These are phyloP conservation scores for Xyrauchen texanus DNA, from an alignment of 2,113 vertebrate species.

Conservation along the genomic window DNA sequence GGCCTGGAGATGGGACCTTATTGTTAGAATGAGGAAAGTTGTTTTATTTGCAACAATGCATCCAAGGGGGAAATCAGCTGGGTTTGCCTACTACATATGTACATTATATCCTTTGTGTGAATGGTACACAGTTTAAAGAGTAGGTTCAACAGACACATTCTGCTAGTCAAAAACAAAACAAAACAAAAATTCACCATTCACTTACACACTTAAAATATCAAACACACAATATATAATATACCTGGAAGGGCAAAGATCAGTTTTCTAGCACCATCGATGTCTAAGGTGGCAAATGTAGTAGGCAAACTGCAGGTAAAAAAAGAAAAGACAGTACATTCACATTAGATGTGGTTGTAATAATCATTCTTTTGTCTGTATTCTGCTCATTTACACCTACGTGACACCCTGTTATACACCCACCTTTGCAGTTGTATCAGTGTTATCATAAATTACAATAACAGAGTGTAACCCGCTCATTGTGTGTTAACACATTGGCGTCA, in stretches of 20 bases:
- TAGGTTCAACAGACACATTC: not conserved
- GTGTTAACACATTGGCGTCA: no score
- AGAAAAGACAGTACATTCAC: not conserved
- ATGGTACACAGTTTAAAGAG: not conserved
- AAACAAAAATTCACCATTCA: not conserved
- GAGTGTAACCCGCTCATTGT: no score
- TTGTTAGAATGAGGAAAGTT: not conserved
- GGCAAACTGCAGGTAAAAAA: constrained; percentile 81
- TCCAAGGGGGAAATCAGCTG: not conserved
- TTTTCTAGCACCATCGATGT: constrained; percentile 94
- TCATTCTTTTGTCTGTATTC: no score
- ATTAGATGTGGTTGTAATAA: no score
- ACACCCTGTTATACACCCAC: no score
- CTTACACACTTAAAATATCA: constrained; percentile 21
- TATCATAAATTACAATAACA: no score
- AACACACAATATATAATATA: constrained; percentile 59
- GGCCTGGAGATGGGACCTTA: constrained; percentile 11
- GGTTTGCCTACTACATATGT: not conserved
- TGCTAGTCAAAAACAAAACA: not conserved
- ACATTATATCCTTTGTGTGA: not conserved
- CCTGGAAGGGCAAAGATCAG: constrained; percentile 99
- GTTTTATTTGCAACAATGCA: not conserved
- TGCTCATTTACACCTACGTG: no score
- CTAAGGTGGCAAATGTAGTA: constrained; percentile 96
- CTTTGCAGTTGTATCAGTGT: no score